phyloP scores from a whole-genome alignment of 2,797 vertebrate genomes.

The Antennarius maculatus region DNA sequence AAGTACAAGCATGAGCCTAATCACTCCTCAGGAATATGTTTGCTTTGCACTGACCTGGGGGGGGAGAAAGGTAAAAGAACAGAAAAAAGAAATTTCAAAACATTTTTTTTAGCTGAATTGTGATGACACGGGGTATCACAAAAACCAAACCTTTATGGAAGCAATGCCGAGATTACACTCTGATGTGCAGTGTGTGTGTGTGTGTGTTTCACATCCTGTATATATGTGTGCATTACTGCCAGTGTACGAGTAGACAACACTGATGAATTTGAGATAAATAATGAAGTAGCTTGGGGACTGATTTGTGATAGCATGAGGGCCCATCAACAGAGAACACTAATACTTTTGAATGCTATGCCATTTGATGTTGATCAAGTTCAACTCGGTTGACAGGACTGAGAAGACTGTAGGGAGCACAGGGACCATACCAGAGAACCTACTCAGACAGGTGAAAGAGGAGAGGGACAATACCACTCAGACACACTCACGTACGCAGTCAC shows the following conservation, averaged over 20 bases:
- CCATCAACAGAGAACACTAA: slow-evolving; percentile 85
- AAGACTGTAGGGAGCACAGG: slow-evolving; percentile 80
- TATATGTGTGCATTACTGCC: slow-evolving; percentile 72
- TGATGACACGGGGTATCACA: slow-evolving; percentile 42
- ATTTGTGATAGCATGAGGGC: slow-evolving; percentile 82
- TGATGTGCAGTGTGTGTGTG: slow-evolving; percentile 24
- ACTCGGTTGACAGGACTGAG: slow-evolving; percentile 81
- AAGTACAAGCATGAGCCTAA: slow-evolving; percentile 74
- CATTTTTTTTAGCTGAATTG: slow-evolving; percentile 49
- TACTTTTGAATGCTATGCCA: slow-evolving; percentile 84
- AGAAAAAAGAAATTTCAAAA: slow-evolving; percentile 12
- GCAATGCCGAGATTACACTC: slow-evolving; percentile 60
- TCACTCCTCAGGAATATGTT: slow-evolving; percentile 61
- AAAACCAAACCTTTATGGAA: slow-evolving; percentile 64
- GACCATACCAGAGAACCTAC: slow-evolving; percentile 79
- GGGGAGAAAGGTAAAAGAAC: slow-evolving; percentile 37
- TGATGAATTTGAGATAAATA: slow-evolving; percentile 85
- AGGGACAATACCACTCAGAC: slow-evolving; percentile 82
- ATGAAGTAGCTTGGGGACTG: slow-evolving; percentile 83
- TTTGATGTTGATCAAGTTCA: slow-evolving; percentile 86
- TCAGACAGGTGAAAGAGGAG: slow-evolving; percentile 84
- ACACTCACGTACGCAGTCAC: slow-evolving; percentile 63
- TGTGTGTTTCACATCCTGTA: slow-evolving; percentile 48
- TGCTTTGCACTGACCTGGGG: slow-evolving; percentile 55
- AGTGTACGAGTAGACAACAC: slow-evolving; percentile 77